Conservation (phyloP, 1,140 invertebrate species). For the Aricia agestis region DNA sequence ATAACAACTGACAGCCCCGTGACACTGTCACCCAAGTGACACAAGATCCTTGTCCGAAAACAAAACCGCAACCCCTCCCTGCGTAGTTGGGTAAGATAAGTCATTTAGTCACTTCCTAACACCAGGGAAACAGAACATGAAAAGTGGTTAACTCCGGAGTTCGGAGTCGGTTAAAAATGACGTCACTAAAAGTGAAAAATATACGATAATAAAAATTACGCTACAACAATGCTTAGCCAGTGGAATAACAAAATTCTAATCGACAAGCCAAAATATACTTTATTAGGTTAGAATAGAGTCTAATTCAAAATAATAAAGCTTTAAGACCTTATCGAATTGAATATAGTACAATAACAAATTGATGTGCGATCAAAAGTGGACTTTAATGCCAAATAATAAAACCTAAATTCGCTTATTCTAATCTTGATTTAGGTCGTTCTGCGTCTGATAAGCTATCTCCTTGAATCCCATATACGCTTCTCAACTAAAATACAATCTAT, state of each 20-base stretch:
- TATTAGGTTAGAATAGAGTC: background rate
- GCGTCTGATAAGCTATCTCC: background rate
- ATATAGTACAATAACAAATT: background rate
- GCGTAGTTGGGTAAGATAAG: background rate
- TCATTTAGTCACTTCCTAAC: background rate
- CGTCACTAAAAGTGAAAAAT: background rate
- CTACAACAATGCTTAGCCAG: background rate
- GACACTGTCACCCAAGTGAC: too few species aligned
- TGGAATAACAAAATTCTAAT: background rate
- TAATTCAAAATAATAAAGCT: background rate
- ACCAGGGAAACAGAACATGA: background rate
- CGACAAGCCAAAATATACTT: background rate
- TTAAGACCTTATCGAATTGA: background rate
- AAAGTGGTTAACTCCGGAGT: background rate
- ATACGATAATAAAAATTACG: constrained; percentile 5
- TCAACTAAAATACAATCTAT: constrained; percentile 13
- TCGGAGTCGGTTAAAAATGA: constrained; percentile 8
- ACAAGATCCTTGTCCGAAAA: background rate
- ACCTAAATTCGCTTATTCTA: background rate
- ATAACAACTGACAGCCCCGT: too few species aligned
- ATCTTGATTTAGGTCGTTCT: background rate
- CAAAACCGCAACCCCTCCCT: background rate
- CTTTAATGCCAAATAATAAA: background rate
- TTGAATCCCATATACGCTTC: constrained; percentile 5
- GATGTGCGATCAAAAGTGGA: background rate